A percentile compares a stretch with the other conserved stretches of the same genome.
These are phyloP conservation scores for Melipona beecheii DNA, from an alignment of 2,888 invertebrate species.

Conservation along the genomic window DNA sequence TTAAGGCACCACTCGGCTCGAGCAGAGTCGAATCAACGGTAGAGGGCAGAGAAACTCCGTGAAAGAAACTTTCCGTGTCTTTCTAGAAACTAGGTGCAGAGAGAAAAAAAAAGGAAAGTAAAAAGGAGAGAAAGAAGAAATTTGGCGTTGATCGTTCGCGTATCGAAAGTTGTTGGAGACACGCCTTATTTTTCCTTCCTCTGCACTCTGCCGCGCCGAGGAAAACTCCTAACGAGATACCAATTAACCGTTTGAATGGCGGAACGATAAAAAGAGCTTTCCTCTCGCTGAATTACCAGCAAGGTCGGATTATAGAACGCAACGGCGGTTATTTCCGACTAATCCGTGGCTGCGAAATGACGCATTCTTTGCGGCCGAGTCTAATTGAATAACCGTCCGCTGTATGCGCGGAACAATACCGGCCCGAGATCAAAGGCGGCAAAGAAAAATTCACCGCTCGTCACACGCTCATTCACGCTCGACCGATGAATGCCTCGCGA, in stretches of 20 bases:
- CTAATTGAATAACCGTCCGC: slow-evolving; percentile 36
- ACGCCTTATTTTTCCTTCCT: neutral
- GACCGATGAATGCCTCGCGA: slow-evolving; percentile 1
- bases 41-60: neutral
- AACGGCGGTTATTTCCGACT: slow-evolving; percentile 2
- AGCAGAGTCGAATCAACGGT: neutral
- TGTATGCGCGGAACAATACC: slow-evolving; percentile 27
- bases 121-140: neutral
- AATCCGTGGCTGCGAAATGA: slow-evolving; percentile 14
- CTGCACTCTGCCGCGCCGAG: neutral
- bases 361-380: slow-evolving; percentile 10
- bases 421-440: slow-evolving; percentile 33
- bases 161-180: too few species aligned
- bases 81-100: neutral
- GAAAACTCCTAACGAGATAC: neutral
- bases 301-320: slow-evolving; percentile 5
- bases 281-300: slow-evolving; percentile 13
- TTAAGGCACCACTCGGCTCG: too few species aligned
- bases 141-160: neutral
- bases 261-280: slow-evolving; percentile 12
- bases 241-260: slow-evolving; percentile 3
- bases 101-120: neutral
- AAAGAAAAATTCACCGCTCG: slow-evolving; percentile 39
- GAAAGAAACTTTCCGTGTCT: neutral
- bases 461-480: slow-evolving; percentile 15